Base-by-base conservation (phyloP, 2,113 vertebrate species). In the Chloroceryle aenea region DNA sequence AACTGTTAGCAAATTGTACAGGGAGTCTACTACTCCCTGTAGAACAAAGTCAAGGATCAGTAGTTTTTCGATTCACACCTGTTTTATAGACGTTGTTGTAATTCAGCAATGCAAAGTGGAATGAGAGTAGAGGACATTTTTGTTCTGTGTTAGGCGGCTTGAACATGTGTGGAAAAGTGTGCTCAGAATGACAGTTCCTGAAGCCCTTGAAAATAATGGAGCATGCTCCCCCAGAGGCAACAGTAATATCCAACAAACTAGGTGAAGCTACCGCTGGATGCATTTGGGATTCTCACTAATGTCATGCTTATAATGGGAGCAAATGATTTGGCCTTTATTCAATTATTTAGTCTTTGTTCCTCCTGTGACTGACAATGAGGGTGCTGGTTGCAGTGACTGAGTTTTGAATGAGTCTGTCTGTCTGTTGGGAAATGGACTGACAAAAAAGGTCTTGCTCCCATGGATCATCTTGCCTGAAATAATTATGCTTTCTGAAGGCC, bases 201-300 rank as follows among this genome's bases (percentile, higher is more conserved):
- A 80, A 91, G 68, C 52, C 73, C 69, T 85, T 86, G 89, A 87
- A 93, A 94, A 84, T 63, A 72, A 78, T 17, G 42, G 61, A 90
- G 56, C 53, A 38, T n/a, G 19, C 8, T 87, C 27, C 69, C 83
- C 67, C 29, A 62, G 77, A 91, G 64, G 53, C 66, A 78, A 14
- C 21, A 18, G 36, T 75, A 89, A 64, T 66, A 84, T 52, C 42
- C 43, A 67, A 5, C 47, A 69, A 63, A 36, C 29, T 34, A 71
- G 42, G 32, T 73, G 40, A 73, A 90, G 42, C 69, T 88, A 53
- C 40, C 0, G 0, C 48, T 67, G 62, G 71, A 85, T 78, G 26
- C 69, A 32, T 87, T 78, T 79, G 71, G 30, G 78, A 82, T 87
- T 85, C 23, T 73, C 25, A 50, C 32, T 90, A 82, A 68, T 76